Conservation (phyloP, 2,888 invertebrate species). For the Patella depressa region DNA sequence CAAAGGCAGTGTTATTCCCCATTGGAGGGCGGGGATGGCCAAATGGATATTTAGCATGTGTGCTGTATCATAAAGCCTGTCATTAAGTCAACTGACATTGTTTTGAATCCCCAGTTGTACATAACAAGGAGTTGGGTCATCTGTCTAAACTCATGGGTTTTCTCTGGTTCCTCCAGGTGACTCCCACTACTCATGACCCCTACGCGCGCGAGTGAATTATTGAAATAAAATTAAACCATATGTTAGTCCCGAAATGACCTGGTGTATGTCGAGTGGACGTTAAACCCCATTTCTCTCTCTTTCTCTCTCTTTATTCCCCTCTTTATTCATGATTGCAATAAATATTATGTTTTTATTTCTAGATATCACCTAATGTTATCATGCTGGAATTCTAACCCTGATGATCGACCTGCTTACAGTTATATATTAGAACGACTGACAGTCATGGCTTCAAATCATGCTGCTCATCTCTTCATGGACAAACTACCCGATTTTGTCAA, state of each 20-base stretch:
- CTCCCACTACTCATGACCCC: not conserved
- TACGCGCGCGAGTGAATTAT: no score
- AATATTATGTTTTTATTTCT: constrained; percentile 14
- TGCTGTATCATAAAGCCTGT: no score
- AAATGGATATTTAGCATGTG: not conserved
- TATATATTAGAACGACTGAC: constrained; percentile 55
- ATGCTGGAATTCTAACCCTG: constrained; percentile 60
- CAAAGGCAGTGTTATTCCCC: no score
- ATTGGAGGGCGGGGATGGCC: not conserved
- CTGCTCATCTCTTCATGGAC: constrained; percentile 53
- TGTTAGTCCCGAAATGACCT: no score
- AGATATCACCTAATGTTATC: constrained; percentile 58
- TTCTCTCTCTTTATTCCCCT: no score
- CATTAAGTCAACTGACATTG: no score
- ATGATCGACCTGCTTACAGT: constrained; percentile 54
- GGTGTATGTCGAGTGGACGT: no score
- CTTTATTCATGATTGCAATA: not conserved
- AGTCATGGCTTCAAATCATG: constrained; percentile 46
- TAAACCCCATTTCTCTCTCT: no score
- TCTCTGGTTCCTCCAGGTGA: not conserved
- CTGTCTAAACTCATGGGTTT: no score
- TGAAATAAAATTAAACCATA: no score
- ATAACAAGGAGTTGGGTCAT: no score
- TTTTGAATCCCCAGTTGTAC: no score
- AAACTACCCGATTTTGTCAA: constrained; percentile 55